Base-by-base conservation (phyloP, 2,888 invertebrate genomes). In the Sphaeridia pumilis region DNA sequence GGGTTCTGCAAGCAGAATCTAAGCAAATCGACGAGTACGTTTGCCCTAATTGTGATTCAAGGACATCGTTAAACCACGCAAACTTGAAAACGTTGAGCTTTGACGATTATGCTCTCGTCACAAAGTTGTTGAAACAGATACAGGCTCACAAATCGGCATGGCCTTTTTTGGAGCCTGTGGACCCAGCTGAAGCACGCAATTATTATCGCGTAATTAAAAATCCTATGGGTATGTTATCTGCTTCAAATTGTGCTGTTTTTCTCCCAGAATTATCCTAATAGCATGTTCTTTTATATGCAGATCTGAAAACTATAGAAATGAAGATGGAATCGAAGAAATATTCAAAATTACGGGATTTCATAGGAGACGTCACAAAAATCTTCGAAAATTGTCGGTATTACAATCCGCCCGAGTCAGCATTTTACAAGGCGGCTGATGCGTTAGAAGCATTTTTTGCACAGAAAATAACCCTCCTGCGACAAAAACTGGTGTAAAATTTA, bases 351-450 rank as follows among this genome's bases (percentile, higher is more conserved):
- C 85, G 87, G 70, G 93, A 97, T 70, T 94, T 95, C 72, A 88
- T 94, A 69, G 89, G 89, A 70, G 97, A 97, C 71, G 89, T 95
- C 82, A 93, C 90, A 59, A 90, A 92, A 74, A 92, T 98, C 69
- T 95, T 97, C 73, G 94, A 97, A 75, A 98, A 98, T 74, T 97
- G 97, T 77, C 84, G 95, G 63, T 89, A 90, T 70, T 95, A 93
- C 74, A 95, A 95, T 74, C 88, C 92, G 55, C 85, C 87, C 69
- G 92, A 92, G 71, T 90, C 94, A 20, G 87, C 89, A 58, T 93
- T 94, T 74, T 94, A 87, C 74, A 86, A 92, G 68, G 93, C 93
- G 75, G 95, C 95, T 22, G 93, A 94, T 71, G 84, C 87, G 50
- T 77, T 97, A 59, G 95, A 97, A 75, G 85, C 87, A 56, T 93